These are phyloP conservation scores for Ricordea florida DNA, from an alignment of 92 coral and sea anemone genomes.

Conservation along the genomic window DNA sequence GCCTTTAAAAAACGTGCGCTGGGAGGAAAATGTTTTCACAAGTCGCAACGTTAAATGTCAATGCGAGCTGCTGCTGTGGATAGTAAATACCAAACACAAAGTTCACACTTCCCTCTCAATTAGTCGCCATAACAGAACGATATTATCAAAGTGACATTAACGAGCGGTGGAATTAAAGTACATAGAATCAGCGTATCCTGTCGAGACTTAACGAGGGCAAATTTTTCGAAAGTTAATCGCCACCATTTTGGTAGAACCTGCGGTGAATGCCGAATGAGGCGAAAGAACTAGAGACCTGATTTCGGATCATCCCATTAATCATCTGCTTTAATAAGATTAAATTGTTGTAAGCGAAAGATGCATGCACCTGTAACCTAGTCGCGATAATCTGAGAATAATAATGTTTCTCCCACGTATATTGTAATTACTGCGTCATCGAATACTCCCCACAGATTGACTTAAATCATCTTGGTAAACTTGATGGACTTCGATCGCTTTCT, in stretches of 20 bases:
- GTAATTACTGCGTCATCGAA: constrained; percentile 10
- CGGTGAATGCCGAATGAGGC: background rate
- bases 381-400: constrained; percentile 13
- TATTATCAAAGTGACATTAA: constrained; percentile 22
- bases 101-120: constrained; percentile 7
- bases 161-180: constrained; percentile 10
- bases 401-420: background rate
- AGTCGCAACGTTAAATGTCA: background rate
- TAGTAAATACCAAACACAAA: background rate
- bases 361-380: constrained; percentile 37
- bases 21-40: too few species aligned
- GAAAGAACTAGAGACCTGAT: constrained; percentile 16
- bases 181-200: constrained; percentile 33
- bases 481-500: background rate
- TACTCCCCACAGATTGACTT: background rate
- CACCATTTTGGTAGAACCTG: constrained; percentile 32
- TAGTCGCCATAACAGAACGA: background rate
- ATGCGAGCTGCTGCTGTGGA: background rate
- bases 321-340: constrained; percentile 56
- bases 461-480: background rate
- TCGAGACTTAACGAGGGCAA: constrained; percentile 13
- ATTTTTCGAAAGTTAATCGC: constrained; percentile 29
- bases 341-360: constrained; percentile 14
- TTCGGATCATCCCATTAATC: constrained; percentile 29
- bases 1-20: too few species aligned